A percentile compares a stretch with the other conserved stretches of the same genome.
Evolutionary conservation across 2,888 invertebrate species (phyloP).

Genomic region (Diplazon laetatorius): DNA sequence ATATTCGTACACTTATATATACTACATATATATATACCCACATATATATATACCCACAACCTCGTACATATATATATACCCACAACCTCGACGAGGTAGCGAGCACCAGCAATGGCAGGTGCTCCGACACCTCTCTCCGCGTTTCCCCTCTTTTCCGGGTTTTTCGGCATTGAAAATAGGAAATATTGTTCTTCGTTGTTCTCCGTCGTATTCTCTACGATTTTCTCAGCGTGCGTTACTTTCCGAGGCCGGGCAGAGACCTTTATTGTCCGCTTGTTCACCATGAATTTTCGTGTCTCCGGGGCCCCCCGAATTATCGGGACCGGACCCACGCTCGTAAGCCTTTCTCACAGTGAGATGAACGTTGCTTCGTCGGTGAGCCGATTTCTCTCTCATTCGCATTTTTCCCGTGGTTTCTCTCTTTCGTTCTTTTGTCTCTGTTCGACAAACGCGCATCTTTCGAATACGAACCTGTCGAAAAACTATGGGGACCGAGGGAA

Average conservation of each 20-base stretch:
- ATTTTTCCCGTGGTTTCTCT: slow-evolving; percentile 29
- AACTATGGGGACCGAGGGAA: slow-evolving; percentile 25
- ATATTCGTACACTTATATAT: too few species aligned
- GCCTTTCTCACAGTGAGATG: slow-evolving; percentile 76
- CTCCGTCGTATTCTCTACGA: slow-evolving; percentile 54
- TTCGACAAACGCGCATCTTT: slow-evolving; percentile 22
- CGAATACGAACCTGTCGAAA: slow-evolving; percentile 61
- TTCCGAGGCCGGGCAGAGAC: slow-evolving; percentile 62
- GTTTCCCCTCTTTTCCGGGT: slow-evolving; percentile 60
- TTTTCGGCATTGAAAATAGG: slow-evolving; percentile 74
- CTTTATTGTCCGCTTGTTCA: slow-evolving; percentile 70
- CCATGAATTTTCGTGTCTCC: slow-evolving; percentile 75
- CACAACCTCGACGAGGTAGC: background rate
- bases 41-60: too few species aligned
- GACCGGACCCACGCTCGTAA: slow-evolving; percentile 71
- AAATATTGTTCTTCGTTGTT: slow-evolving; percentile 75
- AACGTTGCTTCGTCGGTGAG: background rate
- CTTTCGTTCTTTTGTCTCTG: slow-evolving; percentile 8
- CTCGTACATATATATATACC: too few species aligned
- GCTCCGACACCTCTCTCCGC: slow-evolving; percentile 57
- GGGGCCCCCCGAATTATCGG: slow-evolving; percentile 60
- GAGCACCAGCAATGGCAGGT: slow-evolving; percentile 71
- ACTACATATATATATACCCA: too few species aligned
- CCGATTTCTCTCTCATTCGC: slow-evolving; percentile 11
- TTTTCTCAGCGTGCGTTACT: slow-evolving; percentile 67